Evolutionary conservation across 2,113 vertebrate genomes (phyloP).

Genomic region (Steatornis caripensis): DNA sequence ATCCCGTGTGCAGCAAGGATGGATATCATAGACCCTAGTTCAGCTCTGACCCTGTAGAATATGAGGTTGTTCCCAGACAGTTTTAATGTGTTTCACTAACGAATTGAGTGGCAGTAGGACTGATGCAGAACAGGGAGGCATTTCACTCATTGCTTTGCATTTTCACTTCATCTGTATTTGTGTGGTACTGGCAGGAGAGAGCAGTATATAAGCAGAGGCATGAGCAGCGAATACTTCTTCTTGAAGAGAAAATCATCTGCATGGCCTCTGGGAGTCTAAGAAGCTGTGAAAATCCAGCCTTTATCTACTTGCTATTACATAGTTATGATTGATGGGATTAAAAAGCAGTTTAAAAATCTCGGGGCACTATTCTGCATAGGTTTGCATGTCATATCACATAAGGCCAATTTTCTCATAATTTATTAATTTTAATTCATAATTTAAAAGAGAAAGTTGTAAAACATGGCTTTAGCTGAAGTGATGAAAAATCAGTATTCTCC

Average conservation of each 20-base stretch:
- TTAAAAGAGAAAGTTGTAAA: conserved; percentile 27
- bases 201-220: neutral
- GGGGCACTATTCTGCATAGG: neutral
- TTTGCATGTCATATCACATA: conserved; percentile 8
- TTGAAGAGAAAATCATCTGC: neutral
- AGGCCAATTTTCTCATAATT: conserved; percentile 25
- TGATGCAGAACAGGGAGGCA: neutral
- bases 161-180: neutral
- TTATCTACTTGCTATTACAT: neutral
- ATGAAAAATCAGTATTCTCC: neutral
- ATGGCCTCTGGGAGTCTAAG: neutral
- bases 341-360: conserved; percentile 5
- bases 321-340: neutral
- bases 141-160: neutral
- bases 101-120: neutral
- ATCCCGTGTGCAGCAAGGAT: neutral
- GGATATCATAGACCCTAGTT: neutral
- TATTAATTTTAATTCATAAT: conserved; percentile 56
- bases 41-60: neutral
- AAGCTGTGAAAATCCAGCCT: neutral
- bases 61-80: neutral
- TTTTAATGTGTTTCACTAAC: neutral
- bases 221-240: neutral
- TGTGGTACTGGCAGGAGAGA: neutral
- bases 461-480: neutral